These are phyloP conservation scores for Enteromius radiatus DNA, from an alignment of 2,797 vertebrate genomes.

Conservation along the genomic window DNA sequence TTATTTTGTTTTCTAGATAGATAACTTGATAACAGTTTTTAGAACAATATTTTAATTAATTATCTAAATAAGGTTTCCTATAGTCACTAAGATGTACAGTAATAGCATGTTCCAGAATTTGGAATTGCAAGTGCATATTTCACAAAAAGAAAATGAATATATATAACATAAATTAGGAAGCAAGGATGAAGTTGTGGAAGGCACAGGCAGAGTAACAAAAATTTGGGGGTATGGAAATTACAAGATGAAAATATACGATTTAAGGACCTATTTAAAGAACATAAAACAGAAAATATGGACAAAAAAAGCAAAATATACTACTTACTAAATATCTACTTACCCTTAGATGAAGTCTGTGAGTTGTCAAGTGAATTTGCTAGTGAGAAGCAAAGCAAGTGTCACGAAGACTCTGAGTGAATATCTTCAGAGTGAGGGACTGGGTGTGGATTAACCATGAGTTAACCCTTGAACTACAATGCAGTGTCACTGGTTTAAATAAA, in stretches of 20 bases:
- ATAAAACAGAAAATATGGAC: background rate
- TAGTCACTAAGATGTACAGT: background rate
- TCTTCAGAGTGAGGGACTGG: background rate
- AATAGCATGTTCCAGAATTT: background rate
- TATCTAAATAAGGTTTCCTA: background rate
- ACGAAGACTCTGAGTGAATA: constrained; percentile 4
- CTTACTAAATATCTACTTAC: background rate
- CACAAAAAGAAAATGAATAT: background rate
- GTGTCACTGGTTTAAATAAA: constrained; percentile 5
- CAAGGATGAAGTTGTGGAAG: background rate
- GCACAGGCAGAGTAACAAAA: background rate
- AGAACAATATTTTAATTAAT: background rate
- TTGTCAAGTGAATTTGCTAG: background rate
- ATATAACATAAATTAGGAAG: background rate
- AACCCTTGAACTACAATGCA: constrained; percentile 21
- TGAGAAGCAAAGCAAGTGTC: background rate
- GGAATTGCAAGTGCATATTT: background rate
- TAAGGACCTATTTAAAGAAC: background rate
- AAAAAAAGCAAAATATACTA: no score
- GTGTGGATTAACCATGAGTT: background rate
- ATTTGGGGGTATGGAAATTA: background rate
- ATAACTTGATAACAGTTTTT: background rate
- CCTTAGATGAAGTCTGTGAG: constrained; percentile 13
- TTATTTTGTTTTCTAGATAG: background rate
- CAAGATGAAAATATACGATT: no score